Percentiles rank a stretch among this genome's conserved stretches.
Evolutionary conservation across 2,888 invertebrate species (phyloP).

Genomic region (Proisotoma minuta): DNA sequence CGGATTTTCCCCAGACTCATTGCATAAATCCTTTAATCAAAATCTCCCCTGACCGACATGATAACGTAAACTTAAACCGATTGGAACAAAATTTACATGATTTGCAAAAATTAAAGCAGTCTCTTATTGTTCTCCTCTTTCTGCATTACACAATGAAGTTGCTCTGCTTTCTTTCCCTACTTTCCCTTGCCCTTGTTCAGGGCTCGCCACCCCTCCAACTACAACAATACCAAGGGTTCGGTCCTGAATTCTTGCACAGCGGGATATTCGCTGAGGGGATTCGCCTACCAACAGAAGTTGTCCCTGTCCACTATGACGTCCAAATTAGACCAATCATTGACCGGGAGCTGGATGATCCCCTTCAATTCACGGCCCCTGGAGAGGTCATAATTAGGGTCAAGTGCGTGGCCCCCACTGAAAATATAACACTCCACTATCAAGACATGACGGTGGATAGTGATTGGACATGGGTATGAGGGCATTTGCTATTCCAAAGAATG

Average conservation of each 20-base stretch:
- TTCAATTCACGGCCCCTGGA: slow-evolving; percentile 21
- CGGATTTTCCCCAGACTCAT: no score
- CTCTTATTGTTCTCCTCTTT: no score
- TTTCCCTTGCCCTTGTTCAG: no score
- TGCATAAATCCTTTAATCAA: no score
- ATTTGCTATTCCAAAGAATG: no score
- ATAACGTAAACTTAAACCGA: no score
- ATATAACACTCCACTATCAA: slow-evolving; percentile 18
- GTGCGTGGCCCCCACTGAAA: slow-evolving; percentile 6
- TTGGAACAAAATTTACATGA: no score
- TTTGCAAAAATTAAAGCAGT: no score
- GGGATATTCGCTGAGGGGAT: not conserved
- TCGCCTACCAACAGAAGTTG: slow-evolving; percentile 14
- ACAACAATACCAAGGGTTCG: not conserved
- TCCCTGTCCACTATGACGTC: slow-evolving; percentile 23
- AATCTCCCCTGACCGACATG: no score
- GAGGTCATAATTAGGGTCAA: slow-evolving; percentile 10
- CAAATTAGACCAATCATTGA: slow-evolving; percentile 20
- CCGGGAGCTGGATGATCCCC: not conserved
- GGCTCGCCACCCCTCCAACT: slow-evolving; percentile 3
- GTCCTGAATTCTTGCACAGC: not conserved
- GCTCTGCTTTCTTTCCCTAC: no score
- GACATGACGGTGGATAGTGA: slow-evolving; percentile 3
- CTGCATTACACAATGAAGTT: no score
- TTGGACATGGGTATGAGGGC: slow-evolving; percentile 10